Evolutionary conservation across 2,888 invertebrate genomes (phyloP), one percentile per base, ranked within the genome.

Genomic region (Oscheius sp.): DNA sequence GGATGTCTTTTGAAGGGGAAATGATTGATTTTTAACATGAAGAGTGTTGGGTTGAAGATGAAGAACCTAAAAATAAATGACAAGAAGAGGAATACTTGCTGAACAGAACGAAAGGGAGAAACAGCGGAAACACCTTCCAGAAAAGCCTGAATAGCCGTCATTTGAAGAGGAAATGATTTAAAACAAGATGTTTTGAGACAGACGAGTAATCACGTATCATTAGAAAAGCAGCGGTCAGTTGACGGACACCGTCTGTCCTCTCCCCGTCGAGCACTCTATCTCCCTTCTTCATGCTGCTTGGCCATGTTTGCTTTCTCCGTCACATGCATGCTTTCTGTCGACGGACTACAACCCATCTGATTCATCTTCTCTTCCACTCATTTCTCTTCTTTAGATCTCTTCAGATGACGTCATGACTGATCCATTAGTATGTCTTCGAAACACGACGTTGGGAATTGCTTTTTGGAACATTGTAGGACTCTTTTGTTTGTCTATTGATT

Each of bases 401-500:
- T 17, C 47, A 12, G 24, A 62, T 33, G 24, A 33, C 20, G 32
- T 33, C 30, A 83, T 83, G 83, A 66, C 82, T 22, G 84, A 84
- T 73, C 84, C 84, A 4, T 70, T 80, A 17, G 49, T 57, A 30
- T 84, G 84, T 45, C 64, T 84, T 12, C 75, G 84, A 9, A 72
- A 67, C 17, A 72, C 77, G 20, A 72, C 81, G 0, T 78, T 47
- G 24, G 71, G 64, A 12, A 77, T 84, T n/a, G 83, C 74, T 4
- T 70, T 81, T 12, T 84, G 80, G 75, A 84, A 82, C 71, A 81
- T 84, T 72, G 82, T 82, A 36, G 72, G 79, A n/a, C n/a, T n/a
- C n/a, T n/a, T n/a, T 36, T 14, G 54, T 6, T 20, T 12, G 4
- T 6, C 2, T 41, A 41, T 3, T 4, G 41, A 12, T 2, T 17